Evolutionary conservation across 2,113 vertebrate species (phyloP).

Genomic region (Nycticorax nycticorax): DNA sequence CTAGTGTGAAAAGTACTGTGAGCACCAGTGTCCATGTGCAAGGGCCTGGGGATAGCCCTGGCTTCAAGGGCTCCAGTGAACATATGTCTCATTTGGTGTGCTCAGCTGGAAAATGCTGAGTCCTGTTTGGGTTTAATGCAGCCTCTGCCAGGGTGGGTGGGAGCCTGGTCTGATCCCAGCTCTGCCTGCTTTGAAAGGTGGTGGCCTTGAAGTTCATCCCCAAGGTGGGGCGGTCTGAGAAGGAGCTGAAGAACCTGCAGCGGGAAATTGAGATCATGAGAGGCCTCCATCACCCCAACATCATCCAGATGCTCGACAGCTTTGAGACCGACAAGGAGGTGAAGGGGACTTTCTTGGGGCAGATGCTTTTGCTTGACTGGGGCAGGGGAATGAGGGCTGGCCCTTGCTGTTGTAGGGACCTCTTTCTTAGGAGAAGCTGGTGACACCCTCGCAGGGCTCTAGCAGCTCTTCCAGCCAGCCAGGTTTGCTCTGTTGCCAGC

Average conservation of each 20-base stretch:
- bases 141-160: not conserved
- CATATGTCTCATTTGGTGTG: rapidly evolving
- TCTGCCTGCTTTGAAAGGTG: constrained; percentile 74
- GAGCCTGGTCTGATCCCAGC: not conserved
- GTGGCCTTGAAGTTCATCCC: constrained; percentile 97
- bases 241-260: constrained; percentile 88
- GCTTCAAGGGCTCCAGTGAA: not conserved
- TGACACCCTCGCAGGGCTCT: not conserved
- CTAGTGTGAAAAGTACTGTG: not conserved
- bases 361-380: not conserved
- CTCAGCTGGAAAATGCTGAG: not conserved
- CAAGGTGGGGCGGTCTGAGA: constrained; percentile 89
- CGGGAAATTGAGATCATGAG: constrained; percentile 95
- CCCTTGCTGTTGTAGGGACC: not conserved
- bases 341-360: not conserved
- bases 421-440: not conserved
- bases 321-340: constrained; percentile 95
- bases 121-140: not conserved
- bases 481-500: not conserved
- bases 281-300: constrained; percentile 89
- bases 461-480: not conserved
- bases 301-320: constrained; percentile 92
- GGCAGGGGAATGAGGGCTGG: not conserved
- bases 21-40: not conserved
- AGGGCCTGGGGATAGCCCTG: not conserved